Conservation (phyloP, 2,113 vertebrate genomes). For the Aramus guarauna region DNA sequence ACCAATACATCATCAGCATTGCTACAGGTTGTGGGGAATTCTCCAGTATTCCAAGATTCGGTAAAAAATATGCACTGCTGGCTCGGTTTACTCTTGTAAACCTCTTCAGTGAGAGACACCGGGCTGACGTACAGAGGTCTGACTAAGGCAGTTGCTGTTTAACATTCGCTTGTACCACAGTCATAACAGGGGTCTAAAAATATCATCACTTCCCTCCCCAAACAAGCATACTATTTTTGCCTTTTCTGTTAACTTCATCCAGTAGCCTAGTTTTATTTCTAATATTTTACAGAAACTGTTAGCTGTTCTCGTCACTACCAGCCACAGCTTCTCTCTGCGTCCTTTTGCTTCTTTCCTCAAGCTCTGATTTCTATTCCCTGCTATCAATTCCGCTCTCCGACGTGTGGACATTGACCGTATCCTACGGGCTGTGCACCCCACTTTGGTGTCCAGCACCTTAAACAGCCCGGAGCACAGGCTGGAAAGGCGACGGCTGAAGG, state of each 20-base stretch:
- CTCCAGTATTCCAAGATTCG: neutral
- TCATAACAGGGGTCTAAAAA: neutral
- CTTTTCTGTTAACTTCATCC: neutral
- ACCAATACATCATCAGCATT: neutral
- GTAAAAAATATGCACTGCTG: neutral
- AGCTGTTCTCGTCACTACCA: neutral
- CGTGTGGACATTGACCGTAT: fast-evolving
- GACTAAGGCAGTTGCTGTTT: neutral
- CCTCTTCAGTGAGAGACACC: neutral
- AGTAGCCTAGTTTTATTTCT: neutral
- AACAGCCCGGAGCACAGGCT: neutral
- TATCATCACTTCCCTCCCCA: fast-evolving
- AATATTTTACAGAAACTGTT: neutral
- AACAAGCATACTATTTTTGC: neutral
- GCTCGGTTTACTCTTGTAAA: neutral
- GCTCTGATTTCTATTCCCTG: neutral
- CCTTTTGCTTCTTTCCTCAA: neutral
- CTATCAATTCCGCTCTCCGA: neutral
- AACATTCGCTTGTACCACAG: neutral
- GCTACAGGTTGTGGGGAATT: neutral
- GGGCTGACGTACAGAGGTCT: neutral
- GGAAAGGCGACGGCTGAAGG: neutral
- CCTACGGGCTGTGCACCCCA: neutral
- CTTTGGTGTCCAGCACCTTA: neutral
- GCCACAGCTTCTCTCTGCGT: neutral